Evolutionary conservation across 2,888 invertebrate species (phyloP).

Genomic region (Timema cristinae): DNA sequence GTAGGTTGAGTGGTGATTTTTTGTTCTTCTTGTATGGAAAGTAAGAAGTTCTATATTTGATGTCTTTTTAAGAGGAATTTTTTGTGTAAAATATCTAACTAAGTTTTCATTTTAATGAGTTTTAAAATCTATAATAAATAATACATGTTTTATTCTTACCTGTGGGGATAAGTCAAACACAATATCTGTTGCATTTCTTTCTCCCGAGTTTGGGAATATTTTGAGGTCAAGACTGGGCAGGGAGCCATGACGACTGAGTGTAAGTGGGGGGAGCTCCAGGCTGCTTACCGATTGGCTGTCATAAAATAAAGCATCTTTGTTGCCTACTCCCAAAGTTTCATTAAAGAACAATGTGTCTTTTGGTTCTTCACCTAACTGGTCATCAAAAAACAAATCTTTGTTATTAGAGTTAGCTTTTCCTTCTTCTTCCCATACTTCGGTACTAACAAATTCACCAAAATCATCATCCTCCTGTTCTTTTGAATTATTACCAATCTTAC

Average conservation of each 20-base stretch:
- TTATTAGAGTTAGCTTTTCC: constrained; percentile 7
- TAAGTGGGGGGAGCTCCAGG: constrained; percentile 42
- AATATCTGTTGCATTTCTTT: constrained; percentile 33
- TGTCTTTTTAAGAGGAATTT: too few species aligned
- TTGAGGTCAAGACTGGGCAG: constrained; percentile 46
- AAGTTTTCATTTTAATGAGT: too few species aligned
- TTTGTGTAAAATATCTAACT: too few species aligned
- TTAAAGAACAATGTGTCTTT: constrained; percentile 20
- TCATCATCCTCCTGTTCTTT: constrained; percentile 30
- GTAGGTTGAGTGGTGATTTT: too few species aligned
- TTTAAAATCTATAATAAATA: background rate
- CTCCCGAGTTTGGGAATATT: constrained; percentile 41
- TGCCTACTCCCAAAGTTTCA: background rate
- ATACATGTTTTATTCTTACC: constrained; percentile 34
- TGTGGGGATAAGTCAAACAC: constrained; percentile 28
- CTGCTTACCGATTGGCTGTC: constrained; percentile 44
- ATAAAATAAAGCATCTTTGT: constrained; percentile 17
- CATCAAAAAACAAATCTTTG: constrained; percentile 20
- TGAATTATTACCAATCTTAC: background rate
- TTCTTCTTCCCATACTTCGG: constrained; percentile 26
- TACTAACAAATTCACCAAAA: constrained; percentile 34
- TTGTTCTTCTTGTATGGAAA: too few species aligned
- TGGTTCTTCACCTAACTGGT: constrained; percentile 10
- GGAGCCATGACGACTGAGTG: constrained; percentile 41
- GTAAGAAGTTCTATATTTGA: too few species aligned